Evolutionary conservation across 2,113 vertebrate genomes (phyloP).

Genomic region (Callochromis pleurospilus): DNA sequence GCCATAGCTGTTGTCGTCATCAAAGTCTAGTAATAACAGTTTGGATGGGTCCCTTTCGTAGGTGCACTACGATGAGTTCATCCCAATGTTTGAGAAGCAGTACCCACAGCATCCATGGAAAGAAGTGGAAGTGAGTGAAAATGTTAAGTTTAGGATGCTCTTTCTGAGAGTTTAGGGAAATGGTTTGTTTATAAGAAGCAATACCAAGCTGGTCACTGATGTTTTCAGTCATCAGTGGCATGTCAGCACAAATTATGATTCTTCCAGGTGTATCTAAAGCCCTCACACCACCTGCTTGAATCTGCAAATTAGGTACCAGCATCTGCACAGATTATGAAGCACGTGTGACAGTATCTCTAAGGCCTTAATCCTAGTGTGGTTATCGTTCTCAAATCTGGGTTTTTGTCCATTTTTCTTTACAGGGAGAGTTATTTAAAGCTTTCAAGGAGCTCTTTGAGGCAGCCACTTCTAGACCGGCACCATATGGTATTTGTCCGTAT

Average conservation of each 20-base stretch:
- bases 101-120: conserved; percentile 85
- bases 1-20: background rate
- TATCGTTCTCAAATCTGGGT: background rate
- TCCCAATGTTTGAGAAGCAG: conserved; percentile 88
- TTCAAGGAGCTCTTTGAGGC: conserved; percentile 83
- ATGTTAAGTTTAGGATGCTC: fast-evolving
- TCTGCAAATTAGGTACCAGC: background rate
- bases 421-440: conserved; percentile 80
- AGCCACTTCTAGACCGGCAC: conserved; percentile 79
- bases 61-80: conserved; percentile 89
- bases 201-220: background rate
- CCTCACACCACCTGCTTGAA: background rate
- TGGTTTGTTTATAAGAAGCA: background rate
- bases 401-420: background rate
- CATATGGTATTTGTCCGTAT: conserved; percentile 84
- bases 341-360: background rate
- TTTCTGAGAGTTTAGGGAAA: background rate
- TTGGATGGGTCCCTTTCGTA: conserved; percentile 18
- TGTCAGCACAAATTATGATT: background rate
- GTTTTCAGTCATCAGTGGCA: background rate
- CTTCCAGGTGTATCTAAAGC: background rate
- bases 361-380: background rate
- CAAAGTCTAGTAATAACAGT: background rate
- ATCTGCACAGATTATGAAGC: background rate
- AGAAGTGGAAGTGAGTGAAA: conserved; percentile 76